Conservation (phyloP, 1,140 invertebrate genomes). For the Ceratosolen solmsi region DNA sequence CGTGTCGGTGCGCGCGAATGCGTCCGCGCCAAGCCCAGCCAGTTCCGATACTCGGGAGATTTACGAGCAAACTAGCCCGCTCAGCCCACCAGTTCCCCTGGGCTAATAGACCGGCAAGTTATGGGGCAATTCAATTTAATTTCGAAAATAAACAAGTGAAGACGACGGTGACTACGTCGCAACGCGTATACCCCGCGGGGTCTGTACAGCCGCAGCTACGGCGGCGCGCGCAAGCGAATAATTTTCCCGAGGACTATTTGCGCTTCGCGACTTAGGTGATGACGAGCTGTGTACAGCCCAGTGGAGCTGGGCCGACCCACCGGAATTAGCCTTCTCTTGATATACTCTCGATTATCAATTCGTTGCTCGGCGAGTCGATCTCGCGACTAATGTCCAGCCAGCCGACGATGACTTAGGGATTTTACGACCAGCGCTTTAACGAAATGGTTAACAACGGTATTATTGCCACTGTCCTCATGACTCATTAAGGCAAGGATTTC, state of each 20-base stretch:
- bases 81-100: constrained; percentile 56
- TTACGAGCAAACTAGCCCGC: constrained; percentile 68
- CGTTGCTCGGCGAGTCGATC: not conserved
- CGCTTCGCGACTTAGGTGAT: not conserved
- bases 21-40: not conserved
- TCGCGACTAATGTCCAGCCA: no score
- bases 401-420: no score
- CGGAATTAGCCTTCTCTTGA: no score
- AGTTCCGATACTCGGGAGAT: constrained; percentile 67
- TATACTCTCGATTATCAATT: constrained; percentile 14
- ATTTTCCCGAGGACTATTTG: not conserved
- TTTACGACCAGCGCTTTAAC: no score
- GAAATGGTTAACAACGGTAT: no score
- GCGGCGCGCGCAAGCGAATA: not conserved
- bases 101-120: constrained; percentile 70
- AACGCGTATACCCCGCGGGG: no score
- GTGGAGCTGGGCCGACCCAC: no score
- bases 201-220: not conserved
- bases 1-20: not conserved
- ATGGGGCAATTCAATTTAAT: constrained; percentile 71
- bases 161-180: constrained; percentile 51
- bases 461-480: no score
- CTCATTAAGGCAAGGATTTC: no score
- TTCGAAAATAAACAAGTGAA: constrained; percentile 69
- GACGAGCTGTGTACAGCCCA: no score